Evolutionary conservation across 2,888 invertebrate genomes (phyloP), one percentile per base, ranked within the genome.

Genomic region (Calameuta idolon): DNA sequence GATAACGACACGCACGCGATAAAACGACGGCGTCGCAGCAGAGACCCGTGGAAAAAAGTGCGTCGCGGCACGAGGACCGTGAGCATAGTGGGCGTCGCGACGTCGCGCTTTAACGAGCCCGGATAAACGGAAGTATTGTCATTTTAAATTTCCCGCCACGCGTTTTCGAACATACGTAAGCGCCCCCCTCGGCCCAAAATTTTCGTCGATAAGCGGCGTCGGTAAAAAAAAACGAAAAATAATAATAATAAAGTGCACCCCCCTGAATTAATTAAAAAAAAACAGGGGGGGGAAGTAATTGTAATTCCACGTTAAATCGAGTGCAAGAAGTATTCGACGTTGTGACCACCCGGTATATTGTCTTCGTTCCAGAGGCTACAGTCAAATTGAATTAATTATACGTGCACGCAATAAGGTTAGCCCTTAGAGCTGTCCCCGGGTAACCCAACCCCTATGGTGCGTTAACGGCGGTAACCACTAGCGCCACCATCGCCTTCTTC

Each of bases 351-450:
- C 15, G 35, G 35, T 55, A 23, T 9, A 55, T 1, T 2, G 0
- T 37, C 37, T 2, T 55, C 23, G 23, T 23, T 55, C 15, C 2
- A 9, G 5, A 23, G 23, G 23, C 55, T 55, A 55, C 9, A 55
- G 55, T 34, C 34, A 34, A 75, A 75, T 84, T 79, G 81, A 85
- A 85, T 85, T 84, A 84, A 82, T 85, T 83, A 84, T 83, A 82
- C 80, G 75, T 68, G 79, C 81, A 82, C 73, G 81, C 77, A 71
- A 71, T 71, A 31, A 71, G 31, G 71, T 71, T 71, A 31, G 30
- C 31, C 12, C 11, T 71, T 55, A 5, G 55, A 23, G 55, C 55
- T 55, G 23, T 5, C 23, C 9, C 55, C 23, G 15, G 40, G 15
- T 12, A 9, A 0, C 9, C 15, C 23, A 23, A 0, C 23, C 55